Evolutionary conservation across 2,888 invertebrate genomes (phyloP).

Genomic region (Tricholauxania praeusta): DNA sequence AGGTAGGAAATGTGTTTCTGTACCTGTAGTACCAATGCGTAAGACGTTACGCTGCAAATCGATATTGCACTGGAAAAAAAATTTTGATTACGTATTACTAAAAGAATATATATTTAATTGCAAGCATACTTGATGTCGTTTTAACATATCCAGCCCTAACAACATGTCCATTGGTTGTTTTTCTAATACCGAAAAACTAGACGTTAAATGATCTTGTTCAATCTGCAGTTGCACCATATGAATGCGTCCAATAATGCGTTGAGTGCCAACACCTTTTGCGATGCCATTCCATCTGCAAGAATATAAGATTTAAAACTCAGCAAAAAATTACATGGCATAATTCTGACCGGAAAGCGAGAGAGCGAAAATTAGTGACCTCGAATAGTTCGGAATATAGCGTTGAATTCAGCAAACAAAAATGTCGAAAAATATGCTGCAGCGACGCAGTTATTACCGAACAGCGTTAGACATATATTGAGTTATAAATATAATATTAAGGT

Average conservation of each 20-base stretch:
- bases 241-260: constrained; percentile 94
- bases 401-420: neutral
- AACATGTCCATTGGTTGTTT: constrained; percentile 99
- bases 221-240: constrained; percentile 98
- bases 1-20: constrained; percentile 88
- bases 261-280: constrained; percentile 97
- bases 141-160: constrained; percentile 96
- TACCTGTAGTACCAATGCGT: constrained; percentile 93
- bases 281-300: constrained; percentile 87
- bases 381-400: too few species aligned
- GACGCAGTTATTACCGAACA: too few species aligned
- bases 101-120: neutral
- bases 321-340: neutral
- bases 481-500: too few species aligned
- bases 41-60: constrained; percentile 90
- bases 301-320: neutral
- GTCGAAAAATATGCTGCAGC: too few species aligned
- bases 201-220: constrained; percentile 91
- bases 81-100: neutral
- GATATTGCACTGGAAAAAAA: constrained; percentile 80
- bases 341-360: too few species aligned
- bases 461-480: too few species aligned
- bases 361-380: too few species aligned
- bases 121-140: constrained; percentile 87
- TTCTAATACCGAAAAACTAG: constrained; percentile 96